Percentiles rank a stretch among this genome's conserved stretches.
These are phyloP conservation scores for Haliaeetus leucogaster DNA, from an alignment of 2,113 vertebrate species.

Conservation along the genomic window DNA sequence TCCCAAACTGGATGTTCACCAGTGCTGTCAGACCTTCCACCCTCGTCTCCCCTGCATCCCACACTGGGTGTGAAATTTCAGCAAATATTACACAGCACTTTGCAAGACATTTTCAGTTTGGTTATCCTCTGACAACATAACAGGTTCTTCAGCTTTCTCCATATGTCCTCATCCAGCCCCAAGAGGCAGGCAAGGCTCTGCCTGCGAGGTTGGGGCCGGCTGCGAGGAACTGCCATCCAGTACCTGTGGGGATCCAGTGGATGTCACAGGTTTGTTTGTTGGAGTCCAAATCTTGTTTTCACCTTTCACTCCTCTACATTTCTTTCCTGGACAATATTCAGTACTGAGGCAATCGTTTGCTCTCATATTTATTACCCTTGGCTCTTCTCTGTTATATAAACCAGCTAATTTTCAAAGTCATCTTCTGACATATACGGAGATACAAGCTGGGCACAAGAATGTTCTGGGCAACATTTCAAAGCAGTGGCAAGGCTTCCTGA, in stretches of 20 bases:
- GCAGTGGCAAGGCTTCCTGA: neutral
- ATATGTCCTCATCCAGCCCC: no score
- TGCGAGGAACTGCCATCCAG: neutral
- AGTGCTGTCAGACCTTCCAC: neutral
- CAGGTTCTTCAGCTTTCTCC: neutral
- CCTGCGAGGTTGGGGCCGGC: neutral
- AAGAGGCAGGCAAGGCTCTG: no score
- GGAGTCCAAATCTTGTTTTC: neutral
- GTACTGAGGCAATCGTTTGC: neutral
- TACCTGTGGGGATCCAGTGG: neutral
- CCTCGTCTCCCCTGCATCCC: neutral
- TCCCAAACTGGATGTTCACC: neutral
- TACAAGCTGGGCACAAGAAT: neutral
- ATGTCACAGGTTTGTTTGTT: neutral
- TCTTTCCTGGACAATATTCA: neutral
- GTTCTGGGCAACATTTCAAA: neutral
- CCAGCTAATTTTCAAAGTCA: constrained; percentile 7
- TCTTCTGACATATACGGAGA: neutral
- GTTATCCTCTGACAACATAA: fast-evolving
- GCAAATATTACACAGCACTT: neutral
- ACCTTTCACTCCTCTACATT: neutral
- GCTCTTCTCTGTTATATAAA: neutral
- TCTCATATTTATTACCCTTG: neutral
- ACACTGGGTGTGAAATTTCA: neutral
- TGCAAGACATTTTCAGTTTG: neutral